phyloP scores from a whole-genome alignment of 2,113 vertebrate genomes.

The Dendrocopos noguchii region DNA sequence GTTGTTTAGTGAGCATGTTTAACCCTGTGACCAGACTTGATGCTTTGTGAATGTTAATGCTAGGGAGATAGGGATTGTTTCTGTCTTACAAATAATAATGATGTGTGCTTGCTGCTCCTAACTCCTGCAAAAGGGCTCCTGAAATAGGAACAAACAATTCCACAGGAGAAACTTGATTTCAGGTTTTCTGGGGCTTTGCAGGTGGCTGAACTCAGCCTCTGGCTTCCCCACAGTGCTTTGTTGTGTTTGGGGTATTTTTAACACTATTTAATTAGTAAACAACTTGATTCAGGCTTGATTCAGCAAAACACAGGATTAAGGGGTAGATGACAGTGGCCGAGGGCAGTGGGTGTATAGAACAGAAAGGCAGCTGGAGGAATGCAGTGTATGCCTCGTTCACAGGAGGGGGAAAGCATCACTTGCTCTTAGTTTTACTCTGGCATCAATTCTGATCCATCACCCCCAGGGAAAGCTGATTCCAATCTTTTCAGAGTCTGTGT shows the following conservation, averaged over 20 bases:
- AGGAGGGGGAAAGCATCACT: background rate
- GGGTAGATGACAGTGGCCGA: background rate
- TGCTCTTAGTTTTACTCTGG: background rate
- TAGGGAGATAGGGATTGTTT: background rate
- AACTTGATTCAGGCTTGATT: background rate
- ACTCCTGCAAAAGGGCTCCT: background rate
- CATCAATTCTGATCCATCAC: background rate
- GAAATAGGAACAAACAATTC: background rate
- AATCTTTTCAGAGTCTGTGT: background rate
- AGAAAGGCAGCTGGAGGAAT: background rate
- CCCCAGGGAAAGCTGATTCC: background rate
- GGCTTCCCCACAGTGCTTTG: background rate
- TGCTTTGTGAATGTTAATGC: background rate
- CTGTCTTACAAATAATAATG: background rate
- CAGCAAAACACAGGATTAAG: background rate
- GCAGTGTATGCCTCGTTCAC: background rate
- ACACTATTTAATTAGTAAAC: background rate
- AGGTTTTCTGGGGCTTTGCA: background rate
- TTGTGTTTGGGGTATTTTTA: background rate
- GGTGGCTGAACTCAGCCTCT: slow-evolving; percentile 1
- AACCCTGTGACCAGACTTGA: background rate
- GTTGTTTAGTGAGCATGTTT: background rate
- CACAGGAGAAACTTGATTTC: background rate
- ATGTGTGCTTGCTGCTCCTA: background rate
- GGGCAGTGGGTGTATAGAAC: background rate